Evolutionary conservation across 35 echinoderm and acorn worm genomes (phyloP), one percentile per base, ranked within the genome.

Genomic region (Chiridota heheva): DNA sequence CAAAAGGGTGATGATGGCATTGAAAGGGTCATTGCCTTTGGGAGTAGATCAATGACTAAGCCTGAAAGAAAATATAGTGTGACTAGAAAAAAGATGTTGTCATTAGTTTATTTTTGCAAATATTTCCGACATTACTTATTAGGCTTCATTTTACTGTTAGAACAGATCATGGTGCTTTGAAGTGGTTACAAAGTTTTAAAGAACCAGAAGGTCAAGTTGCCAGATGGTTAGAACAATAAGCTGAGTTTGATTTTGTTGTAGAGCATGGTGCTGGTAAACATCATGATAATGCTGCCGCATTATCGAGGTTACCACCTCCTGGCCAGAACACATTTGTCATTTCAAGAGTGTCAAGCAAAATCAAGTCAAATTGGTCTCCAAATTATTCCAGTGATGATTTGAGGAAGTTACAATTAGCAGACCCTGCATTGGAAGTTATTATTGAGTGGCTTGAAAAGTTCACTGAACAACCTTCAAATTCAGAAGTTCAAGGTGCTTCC

Each of bases 211-310:
- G 28, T 20, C 47, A 78, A 10, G 47, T 58, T 1, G 44, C 5
- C 5, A 4, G 74, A 3, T 78, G 74, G 74, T 4, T 58, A 8
- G 44, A 78, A 2, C 3, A 57, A 34, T 8, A 58, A 10, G 40
- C 15, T 2, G 20, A 31, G 6, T 78, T 29, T 36, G 74, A 58
- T 3, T 78, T 78, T 58, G 47, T 58, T 2, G 47, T 58, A 4
- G 20, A 63, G 13, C 74, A 78, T 60, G 46, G 74, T 0, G 46
- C 83, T 4, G 83, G 83, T 16, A 86, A 56, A 7, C 36, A 56
- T n/a, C 83, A 86, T 33, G 35, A 45, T 3, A 86, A 86, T 76
- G 83, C 57, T 15, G 83, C 74, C 48, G 83, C 83, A 18, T 44
- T 86, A 40, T 86, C 83, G 1, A 1, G 82, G 47, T 55, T 38